A percentile compares a stretch with the other conserved stretches of the same genome.
Evolutionary conservation across 23 tunicate genomes (phyloP).

Genomic region (Pegea sp.): DNA sequence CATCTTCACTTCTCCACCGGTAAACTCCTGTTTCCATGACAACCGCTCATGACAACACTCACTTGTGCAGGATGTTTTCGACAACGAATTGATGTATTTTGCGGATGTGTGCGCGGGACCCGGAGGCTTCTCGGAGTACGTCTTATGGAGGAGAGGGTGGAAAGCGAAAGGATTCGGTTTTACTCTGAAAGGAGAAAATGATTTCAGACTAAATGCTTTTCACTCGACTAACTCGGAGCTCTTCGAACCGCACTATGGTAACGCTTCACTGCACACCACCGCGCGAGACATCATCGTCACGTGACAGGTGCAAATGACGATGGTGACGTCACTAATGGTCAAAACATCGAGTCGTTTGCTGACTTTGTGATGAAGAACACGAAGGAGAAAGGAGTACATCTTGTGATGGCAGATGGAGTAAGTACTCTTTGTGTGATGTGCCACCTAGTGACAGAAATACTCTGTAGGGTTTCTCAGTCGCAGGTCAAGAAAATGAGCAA

Average conservation of each 20-base stretch:
- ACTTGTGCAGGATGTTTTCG: constrained; percentile 15
- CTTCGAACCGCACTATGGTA: constrained; percentile 87
- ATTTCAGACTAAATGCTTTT: constrained; percentile 59
- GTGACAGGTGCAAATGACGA: constrained; percentile 65
- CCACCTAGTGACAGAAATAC: neutral
- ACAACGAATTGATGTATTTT: constrained; percentile 48
- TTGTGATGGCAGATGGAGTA: constrained; percentile 84
- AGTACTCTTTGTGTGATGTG: neutral
- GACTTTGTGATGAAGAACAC: constrained; percentile 52
- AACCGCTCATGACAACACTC: too few relatives aligned
- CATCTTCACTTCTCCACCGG: constrained; percentile 68
- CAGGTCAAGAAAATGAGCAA: constrained; percentile 86
- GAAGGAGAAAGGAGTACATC: constrained; percentile 65
- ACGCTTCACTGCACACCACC: neutral
- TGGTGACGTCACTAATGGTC: constrained; percentile 63
- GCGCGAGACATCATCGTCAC: too few relatives aligned
- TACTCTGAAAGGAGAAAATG: constrained; percentile 66
- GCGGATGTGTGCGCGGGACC: constrained; percentile 97
- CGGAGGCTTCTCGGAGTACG: constrained; percentile 86
- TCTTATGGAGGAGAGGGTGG: constrained; percentile 80
- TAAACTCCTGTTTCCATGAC: neutral
- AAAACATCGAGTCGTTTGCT: constrained; percentile 52
- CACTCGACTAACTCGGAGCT: constrained; percentile 52
- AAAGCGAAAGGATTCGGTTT: constrained; percentile 77
- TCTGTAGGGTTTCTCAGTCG: constrained; percentile 78